Evolutionary conservation across 2,888 invertebrate species (phyloP).

Genomic region (Leptinotarsa haldemani): DNA sequence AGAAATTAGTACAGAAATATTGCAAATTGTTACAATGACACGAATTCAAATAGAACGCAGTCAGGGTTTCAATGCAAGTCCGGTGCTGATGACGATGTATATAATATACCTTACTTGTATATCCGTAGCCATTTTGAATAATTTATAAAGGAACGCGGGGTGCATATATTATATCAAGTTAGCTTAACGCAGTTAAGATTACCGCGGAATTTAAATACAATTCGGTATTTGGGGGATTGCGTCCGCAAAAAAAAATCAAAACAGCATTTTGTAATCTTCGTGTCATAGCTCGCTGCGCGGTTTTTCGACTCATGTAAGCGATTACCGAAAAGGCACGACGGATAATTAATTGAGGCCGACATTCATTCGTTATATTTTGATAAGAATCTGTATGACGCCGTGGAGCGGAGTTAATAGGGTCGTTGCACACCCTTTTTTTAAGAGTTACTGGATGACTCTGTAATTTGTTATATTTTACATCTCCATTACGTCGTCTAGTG

Average conservation of each 20-base stretch:
- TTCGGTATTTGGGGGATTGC: constrained; percentile 43
- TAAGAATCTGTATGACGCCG: constrained; percentile 37
- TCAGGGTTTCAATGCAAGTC: background rate
- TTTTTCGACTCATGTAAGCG: constrained; percentile 26
- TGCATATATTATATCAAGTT: constrained; percentile 57
- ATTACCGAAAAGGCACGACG: constrained; percentile 25
- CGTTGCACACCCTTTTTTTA: constrained; percentile 22
- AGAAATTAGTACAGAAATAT: no score
- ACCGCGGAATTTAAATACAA: constrained; percentile 51
- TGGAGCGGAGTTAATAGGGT: constrained; percentile 16
- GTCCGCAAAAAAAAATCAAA: constrained; percentile 10
- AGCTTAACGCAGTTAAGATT: constrained; percentile 55
- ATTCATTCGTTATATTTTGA: constrained; percentile 39
- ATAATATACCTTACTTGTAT: constrained; percentile 38
- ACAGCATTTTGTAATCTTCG: constrained; percentile 17
- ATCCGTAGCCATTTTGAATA: constrained; percentile 56
- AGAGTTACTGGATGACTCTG: constrained; percentile 1
- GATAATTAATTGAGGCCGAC: constrained; percentile 39
- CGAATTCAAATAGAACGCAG: no score
- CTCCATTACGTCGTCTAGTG: constrained; percentile 3
- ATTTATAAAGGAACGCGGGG: constrained; percentile 52
- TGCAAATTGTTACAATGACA: no score
- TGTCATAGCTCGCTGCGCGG: constrained; percentile 5
- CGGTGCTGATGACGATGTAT: constrained; percentile 7
- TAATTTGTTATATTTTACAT: constrained; percentile 31